phyloP scores from a whole-genome alignment of 2,113 vertebrate genomes.

The Alethe diademata region DNA sequence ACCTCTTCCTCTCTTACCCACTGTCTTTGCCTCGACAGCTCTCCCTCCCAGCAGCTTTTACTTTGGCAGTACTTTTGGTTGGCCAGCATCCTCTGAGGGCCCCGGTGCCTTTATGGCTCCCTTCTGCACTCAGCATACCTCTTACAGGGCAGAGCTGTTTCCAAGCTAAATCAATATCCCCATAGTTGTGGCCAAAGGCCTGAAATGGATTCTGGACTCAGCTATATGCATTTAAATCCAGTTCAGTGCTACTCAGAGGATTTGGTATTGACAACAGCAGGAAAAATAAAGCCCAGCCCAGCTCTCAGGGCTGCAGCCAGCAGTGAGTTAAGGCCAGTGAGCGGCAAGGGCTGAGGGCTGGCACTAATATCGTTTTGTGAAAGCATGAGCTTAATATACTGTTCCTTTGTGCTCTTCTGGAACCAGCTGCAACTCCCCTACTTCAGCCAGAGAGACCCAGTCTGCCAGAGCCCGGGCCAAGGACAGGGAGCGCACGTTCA shows the following conservation, averaged over 20 bases:
- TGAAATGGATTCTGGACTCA: neutral
- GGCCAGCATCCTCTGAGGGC: neutral
- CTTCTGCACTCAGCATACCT: neutral
- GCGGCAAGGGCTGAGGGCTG: neutral
- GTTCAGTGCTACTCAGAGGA: neutral
- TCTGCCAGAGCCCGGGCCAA: neutral
- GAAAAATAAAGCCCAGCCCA: neutral
- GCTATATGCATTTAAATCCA: neutral
- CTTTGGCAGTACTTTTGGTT: neutral
- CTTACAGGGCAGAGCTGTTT: neutral
- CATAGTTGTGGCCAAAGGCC: neutral
- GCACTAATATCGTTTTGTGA: neutral
- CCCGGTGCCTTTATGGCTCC: neutral
- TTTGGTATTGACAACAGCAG: neutral
- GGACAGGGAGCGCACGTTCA: rapidly evolving
- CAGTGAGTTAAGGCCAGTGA: neutral
- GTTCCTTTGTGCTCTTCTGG: neutral
- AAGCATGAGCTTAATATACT: neutral
- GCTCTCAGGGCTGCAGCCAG: neutral
- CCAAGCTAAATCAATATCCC: neutral
- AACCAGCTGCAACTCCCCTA: neutral
- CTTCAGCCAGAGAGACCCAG: neutral
- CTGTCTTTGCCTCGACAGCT: neutral
- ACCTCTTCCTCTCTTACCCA: neutral
- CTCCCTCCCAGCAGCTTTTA: neutral